Base-by-base conservation (phyloP, 2,797 vertebrate species). In the Cyclura pinguis region DNA sequence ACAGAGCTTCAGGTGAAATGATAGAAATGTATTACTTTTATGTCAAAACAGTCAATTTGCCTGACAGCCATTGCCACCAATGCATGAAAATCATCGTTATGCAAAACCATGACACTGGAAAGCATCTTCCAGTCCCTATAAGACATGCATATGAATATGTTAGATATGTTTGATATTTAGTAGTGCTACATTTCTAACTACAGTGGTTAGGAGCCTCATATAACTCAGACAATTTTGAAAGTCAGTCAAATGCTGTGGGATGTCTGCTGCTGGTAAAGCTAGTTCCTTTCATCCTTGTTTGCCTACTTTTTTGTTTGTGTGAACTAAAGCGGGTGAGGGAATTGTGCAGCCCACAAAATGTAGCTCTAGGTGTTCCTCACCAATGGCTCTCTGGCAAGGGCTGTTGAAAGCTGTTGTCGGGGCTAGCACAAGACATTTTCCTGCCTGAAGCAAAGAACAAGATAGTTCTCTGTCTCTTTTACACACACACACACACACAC, bases 61-160 rank as follows among this genome's bases (percentile, higher is more conserved):
- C 35, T 72, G 0, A 32, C 35, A 74, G 27, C 47, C 47, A 82
- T 59, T 88, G 14, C 24, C 10, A 42, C 55, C 27, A n/a, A 27
- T n/a, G 29, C 50, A 32, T 59, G 52, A 42, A 88, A 59, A 88
- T 73, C 47, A 12, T 81, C n/a, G 67, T 72, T 69, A 80, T 88
- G 62, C 77, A 88, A 80, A 80, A 35, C 6, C 12, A 27, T 69
- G 62, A 35, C 77, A 35, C 20, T 62, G 57, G 38, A 86, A 78
- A 62, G 32, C 42, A n/a, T 38, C 35, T 35, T 76, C 85, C 29
- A 80, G 8, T 22, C 77, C 42, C 50, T 81, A 55, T 10, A 81
- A 38, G 78, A 20, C 38, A 47, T 52, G 42, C 14, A 22, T 20
- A 38, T 59, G 62, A 72, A 32, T 35, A 38, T 55, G 24, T 29